Base-by-base conservation (phyloP, 2,888 invertebrate genomes). In the Diplolepis rosae region DNA sequence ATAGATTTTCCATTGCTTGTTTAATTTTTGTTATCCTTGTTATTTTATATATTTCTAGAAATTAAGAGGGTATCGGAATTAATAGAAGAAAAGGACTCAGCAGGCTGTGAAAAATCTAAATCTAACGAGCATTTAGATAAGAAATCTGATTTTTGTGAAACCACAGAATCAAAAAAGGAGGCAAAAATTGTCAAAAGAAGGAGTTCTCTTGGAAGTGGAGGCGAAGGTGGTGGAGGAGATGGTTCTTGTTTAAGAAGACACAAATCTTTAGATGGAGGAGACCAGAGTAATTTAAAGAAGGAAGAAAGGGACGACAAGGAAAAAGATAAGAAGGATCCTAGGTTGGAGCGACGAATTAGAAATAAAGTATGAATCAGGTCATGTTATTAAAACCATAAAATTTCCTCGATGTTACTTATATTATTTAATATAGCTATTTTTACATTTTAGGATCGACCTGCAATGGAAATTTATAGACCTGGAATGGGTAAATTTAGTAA, bases 381-480 rank as follows among this genome's bases (percentile, higher is more conserved):
- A n/a, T n/a, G n/a, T n/a, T n/a, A n/a, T n/a, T n/a, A n/a, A n/a
- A n/a, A n/a, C n/a, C n/a, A n/a, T n/a, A n/a, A n/a, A n/a, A n/a
- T n/a, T n/a, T n/a, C n/a, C n/a, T n/a, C n/a, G n/a, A n/a, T n/a
- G n/a, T n/a, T n/a, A 28, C 13, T 27, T 56, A 1, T 32, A 18
- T 22, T 56, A 22, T 35, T 61, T 35, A 22, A 13, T 2, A 3
- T 39, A n/a, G 6, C 13, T 35, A 9, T 32, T 66, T 51, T 32
- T 56, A 54, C 45, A n/a, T 73, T 73, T 9, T 81, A 95, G 94
- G 96, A 97, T 90, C 94, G 97, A 50, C 97, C 97, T 27, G 94
- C 96, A 51, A 93, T 96, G 86, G 95, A 95, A 73, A 95, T 97
- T 79, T 97, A 97, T 89, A 93, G 96, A 79, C 97, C 97, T 0